Base-by-base conservation (phyloP, 1,140 invertebrate species). In the Macrobrachium rosenbergii region DNA sequence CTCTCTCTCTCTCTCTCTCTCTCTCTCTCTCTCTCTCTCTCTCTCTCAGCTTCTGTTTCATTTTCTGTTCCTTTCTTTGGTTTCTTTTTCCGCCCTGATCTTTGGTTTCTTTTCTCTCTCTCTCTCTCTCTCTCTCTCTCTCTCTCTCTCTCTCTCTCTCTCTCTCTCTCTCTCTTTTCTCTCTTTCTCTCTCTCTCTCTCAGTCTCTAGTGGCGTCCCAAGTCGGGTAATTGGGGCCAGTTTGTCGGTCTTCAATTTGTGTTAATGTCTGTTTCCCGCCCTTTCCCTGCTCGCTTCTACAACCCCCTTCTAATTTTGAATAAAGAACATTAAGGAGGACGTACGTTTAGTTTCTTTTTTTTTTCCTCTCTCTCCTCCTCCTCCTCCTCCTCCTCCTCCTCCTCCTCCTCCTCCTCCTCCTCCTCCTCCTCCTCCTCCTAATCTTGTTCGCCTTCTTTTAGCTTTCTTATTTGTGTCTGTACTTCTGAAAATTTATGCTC, bases 141-240 rank as follows among this genome's bases (percentile, higher is more conserved):
- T 80, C 78, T n/a, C 17, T 72, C 43, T 45, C 43, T 69, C 63
- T 69, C 79, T 43, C 37, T 82, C 37, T 52, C 21, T 58, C 37
- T 69, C 64, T 52, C 16, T 58, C n/a, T 72, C 45, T 52, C 43
- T 58, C 45, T n/a, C 45, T 72, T n/a, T n/a, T 69, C 52, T 69
- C 37, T n/a, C 80, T 45, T n/a, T 52, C 43, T 82, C 45, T 69
- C 62, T 82, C 80, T 45, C 52, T 80, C 78, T 62, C 60, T 28
- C 58, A 14, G 8, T 21, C 78, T 62, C 52, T 64, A 8, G 19
- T 23, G 23, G 7, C 64, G 11, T 69, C n/a, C 28, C 28, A 23
- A 10, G 67, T 23, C 67, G 11, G 21, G 21, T 69, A 12, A 69
- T 28, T n/a, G 67, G 10, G 28, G 67, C 14, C n/a, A 69, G 67